A percentile compares a stretch with the other conserved stretches of the same genome.
Conservation (phyloP, 2,888 invertebrate genomes). For the Corbicula japonica region DNA sequence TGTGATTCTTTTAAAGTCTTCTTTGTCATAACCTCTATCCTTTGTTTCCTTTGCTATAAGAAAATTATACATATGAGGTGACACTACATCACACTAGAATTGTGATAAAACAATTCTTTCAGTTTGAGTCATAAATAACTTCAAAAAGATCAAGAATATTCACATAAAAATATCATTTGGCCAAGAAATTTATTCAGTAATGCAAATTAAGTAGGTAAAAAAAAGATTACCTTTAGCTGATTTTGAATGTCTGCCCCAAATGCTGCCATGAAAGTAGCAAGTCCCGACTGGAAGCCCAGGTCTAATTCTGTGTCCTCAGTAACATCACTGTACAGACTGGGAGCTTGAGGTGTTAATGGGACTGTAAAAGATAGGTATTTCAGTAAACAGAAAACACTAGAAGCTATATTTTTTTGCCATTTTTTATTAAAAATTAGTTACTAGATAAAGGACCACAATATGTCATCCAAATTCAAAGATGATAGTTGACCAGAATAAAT, state of each 20-base stretch:
- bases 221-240: constrained; percentile 60
- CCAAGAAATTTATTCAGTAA: too few relatives aligned
- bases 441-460: too few relatives aligned
- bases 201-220: too few relatives aligned
- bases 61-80: not conserved
- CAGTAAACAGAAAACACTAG: too few relatives aligned
- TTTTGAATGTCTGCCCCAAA: constrained; percentile 71
- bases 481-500: too few relatives aligned
- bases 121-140: too few relatives aligned
- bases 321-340: constrained; percentile 44
- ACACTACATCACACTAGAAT: not conserved
- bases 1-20: constrained; percentile 64
- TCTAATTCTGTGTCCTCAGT: constrained; percentile 26
- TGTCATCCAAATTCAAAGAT: too few relatives aligned
- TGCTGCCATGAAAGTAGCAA: constrained; percentile 56
- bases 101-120: not conserved
- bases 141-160: too few relatives aligned
- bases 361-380: constrained; percentile 7
- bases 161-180: too few relatives aligned
- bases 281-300: constrained; percentile 42
- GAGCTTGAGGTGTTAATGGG: constrained; percentile 12
- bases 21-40: constrained; percentile 63
- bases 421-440: too few relatives aligned
- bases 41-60: constrained; percentile 65
- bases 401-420: too few relatives aligned